Base-by-base conservation (phyloP, 2,797 vertebrate species). In the Lepilemur ruficaudatus region DNA sequence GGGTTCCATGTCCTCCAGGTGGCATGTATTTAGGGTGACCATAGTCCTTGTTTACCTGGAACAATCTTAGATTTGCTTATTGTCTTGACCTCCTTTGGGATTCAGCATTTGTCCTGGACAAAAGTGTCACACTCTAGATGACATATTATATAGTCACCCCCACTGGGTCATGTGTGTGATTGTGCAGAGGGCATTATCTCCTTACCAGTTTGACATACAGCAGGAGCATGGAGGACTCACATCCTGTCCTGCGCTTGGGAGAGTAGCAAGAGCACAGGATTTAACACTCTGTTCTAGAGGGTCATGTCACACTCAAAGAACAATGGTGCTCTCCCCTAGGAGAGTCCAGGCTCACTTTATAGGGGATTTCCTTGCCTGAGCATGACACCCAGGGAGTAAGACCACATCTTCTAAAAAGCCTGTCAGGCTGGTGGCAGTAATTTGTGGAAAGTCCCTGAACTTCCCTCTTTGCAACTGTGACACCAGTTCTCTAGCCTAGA, bases 301-400 rank as follows among this genome's bases (percentile, higher is more conserved):
- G 59, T 12, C 38, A 20, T 4, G 0, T 28, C 65, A 41, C 32
- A 41, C 32, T 80, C 32, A 75, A n/a, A 70, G 28, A 65, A 11
- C 23, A 14, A 4, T 5, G n/a, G 30, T 17, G 25, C n/a, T 11
- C 11, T 17, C 12, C 3, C 8, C 2, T 9, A 2, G 20, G 17
- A 28, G 14, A n/a, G 25, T 22, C 61, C 52, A 50, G 22, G 55
- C n/a, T 70, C 80, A 43, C 52, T 46, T 43, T 13, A 41, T 15
- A 69, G 15, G 50, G 41, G 50, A 48, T n/a, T 48, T 30, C 11
- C 65, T 90, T 32, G 52, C 23, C 69, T 50, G n/a, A 92, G 11
- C 61, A 55, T 30, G 30, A 75, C 20, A 52, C 30, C 41, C 55
- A 11, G 25, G 80, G 8, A 92, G 10, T 25, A 2, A 82, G 38